phyloP scores from a whole-genome alignment of 2,797 vertebrate genomes.

The Falco berigora region DNA sequence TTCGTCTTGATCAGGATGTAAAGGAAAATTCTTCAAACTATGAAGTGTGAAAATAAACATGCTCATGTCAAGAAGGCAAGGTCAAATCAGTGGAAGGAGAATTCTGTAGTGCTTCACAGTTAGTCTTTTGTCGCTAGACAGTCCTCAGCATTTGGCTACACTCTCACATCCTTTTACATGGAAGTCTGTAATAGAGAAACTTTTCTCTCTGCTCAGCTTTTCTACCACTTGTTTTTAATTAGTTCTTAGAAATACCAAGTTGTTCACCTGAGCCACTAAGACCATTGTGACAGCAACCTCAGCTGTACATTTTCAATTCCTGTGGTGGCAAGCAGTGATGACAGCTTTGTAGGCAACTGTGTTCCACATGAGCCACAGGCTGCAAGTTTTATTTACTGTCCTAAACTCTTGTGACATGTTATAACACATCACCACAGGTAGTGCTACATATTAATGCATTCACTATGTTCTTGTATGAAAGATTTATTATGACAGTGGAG shows the following conservation, averaged over 20 bases:
- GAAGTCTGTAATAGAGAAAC: neutral
- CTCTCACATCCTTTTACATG: neutral
- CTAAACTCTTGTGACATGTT: neutral
- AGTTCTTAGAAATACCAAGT: neutral
- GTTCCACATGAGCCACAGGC: neutral
- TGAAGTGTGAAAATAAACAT: neutral
- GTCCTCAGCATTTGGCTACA: neutral
- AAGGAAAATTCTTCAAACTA: neutral
- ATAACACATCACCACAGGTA: neutral
- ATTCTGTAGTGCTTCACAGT: neutral
- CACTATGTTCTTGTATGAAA: neutral
- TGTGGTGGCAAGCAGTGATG: neutral
- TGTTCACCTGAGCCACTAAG: neutral
- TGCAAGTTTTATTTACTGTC: neutral
- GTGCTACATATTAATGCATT: neutral
- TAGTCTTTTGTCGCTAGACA: neutral
- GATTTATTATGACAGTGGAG: neutral
- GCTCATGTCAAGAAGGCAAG: neutral
- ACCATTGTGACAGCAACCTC: neutral
- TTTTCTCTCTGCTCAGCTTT: neutral
- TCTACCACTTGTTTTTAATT: neutral
- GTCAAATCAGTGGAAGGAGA: neutral
- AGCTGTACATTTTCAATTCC: neutral
- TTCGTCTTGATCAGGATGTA: neutral
- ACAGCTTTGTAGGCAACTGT: neutral